phyloP scores from a whole-genome alignment of 2,113 vertebrate genomes.

The Sigmodon hispidus region DNA sequence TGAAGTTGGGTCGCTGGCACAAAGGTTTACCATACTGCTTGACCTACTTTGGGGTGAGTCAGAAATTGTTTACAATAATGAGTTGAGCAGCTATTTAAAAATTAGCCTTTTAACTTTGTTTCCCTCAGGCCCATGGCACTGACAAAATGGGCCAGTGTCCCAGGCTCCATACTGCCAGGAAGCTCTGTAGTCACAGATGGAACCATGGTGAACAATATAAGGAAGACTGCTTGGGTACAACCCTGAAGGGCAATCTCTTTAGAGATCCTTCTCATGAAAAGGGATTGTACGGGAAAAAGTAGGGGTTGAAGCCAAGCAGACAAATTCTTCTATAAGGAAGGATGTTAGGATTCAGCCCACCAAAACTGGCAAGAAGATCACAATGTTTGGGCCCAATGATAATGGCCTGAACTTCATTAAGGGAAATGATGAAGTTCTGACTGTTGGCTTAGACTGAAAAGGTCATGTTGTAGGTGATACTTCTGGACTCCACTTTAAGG shows the following conservation, averaged over 20 bases:
- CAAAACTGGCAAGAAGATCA: not conserved
- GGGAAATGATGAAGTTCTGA: too few relatives aligned
- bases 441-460: not conserved
- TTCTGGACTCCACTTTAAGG: not conserved
- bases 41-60: not conserved
- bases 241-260: not conserved
- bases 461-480: not conserved
- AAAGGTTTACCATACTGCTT: not conserved
- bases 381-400: not conserved
- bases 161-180: not conserved
- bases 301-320: not conserved
- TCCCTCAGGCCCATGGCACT: not conserved
- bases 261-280: not conserved
- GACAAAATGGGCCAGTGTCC: not conserved
- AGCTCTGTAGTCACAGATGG: not conserved
- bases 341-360: not conserved
- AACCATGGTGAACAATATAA: not conserved
- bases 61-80: conserved; percentile 9
- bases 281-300: not conserved
- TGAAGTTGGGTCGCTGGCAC: not conserved
- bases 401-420: not conserved
- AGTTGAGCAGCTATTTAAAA: not conserved
- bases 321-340: not conserved
- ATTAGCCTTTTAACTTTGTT: not conserved
- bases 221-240: not conserved